phyloP scores from a whole-genome alignment of 2,797 vertebrate species.

The Oryzias sinensis region DNA sequence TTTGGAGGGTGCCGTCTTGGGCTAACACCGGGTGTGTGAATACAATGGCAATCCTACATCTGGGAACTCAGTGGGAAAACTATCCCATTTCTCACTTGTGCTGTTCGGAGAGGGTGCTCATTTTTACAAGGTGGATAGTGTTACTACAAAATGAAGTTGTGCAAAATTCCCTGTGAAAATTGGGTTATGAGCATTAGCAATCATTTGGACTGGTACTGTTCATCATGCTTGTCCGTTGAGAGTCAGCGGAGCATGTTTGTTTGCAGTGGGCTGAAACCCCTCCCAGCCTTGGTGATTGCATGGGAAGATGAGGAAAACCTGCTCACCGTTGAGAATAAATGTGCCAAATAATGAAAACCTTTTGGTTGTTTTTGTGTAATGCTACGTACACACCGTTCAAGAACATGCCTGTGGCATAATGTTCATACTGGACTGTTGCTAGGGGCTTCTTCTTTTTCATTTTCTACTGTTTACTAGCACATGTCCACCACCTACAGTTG shows the following conservation, averaged over 20 bases:
- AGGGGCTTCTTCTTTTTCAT: too few species aligned
- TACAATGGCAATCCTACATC: slow-evolving; percentile 73
- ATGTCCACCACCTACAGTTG: too few species aligned
- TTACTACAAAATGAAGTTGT: slow-evolving; percentile 74
- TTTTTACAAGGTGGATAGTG: slow-evolving; percentile 75
- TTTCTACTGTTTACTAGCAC: too few species aligned
- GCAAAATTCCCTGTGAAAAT: slow-evolving; percentile 75
- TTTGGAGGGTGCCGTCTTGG: slow-evolving; percentile 59
- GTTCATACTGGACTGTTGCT: too few species aligned
- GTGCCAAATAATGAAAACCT: background rate
- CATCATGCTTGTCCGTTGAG: slow-evolving; percentile 63
- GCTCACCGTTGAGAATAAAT: slow-evolving; percentile 19
- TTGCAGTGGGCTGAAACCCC: slow-evolving; percentile 49
- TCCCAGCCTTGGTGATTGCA: slow-evolving; percentile 34
- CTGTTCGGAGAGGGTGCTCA: slow-evolving; percentile 69
- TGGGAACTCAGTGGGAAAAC: slow-evolving; percentile 80
- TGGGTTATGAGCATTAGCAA: slow-evolving; percentile 50
- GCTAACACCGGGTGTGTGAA: slow-evolving; percentile 69
- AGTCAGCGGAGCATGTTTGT: slow-evolving; percentile 54
- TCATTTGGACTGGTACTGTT: slow-evolving; percentile 66
- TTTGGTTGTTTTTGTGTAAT: too few species aligned
- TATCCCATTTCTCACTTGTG: slow-evolving; percentile 73
- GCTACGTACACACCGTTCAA: too few species aligned
- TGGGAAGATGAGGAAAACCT: slow-evolving; percentile 18
- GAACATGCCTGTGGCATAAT: too few species aligned